Evolutionary conservation across 1,140 invertebrate genomes (phyloP), one percentile per base, ranked within the genome.

Genomic region (Leptonema lineaticorne): DNA sequence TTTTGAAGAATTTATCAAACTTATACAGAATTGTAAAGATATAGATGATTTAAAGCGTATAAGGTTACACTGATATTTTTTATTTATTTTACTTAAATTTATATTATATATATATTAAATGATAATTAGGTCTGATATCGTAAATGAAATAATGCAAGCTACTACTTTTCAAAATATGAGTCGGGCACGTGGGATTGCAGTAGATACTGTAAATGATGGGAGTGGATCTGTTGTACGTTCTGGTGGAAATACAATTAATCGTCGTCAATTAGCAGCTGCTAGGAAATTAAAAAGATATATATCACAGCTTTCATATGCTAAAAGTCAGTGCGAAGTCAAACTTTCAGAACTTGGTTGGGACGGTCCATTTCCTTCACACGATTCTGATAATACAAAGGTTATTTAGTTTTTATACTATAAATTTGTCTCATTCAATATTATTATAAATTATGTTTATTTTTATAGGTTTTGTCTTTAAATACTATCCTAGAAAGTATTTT

Each of bases 141-240:
- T 95, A 0, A 93, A 90, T 24, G 93, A 95, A 83, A 91, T 96
- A 70, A 94, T 96, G 90, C 93, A 96, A 83, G 92, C 93, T 0
- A 95, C 94, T 33, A 94, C 92, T 1, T 86, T 95, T 64, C 92
- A 94, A 80, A 95, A 94, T 77, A 82, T 95, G 53, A 94, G 94
- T 80, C 85, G 91, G 74, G 87, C 91, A 8, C 91, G 93, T 83
- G 90, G 90, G 30, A 83, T 92, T 16, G 90, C 92, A 80, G 80
- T 87, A 66, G 90, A 92, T 75, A 78, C 85, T 63, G 90, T 90
- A 64, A 80, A 87, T 72, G 82, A 85, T 76, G 77, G 75, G 45
- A 73, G 71, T 8, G 69, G 74, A 1, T 45, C 48, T 2, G 63
- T 53, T 0, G 73, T 77, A 5, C 79, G 78, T 0, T 73, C 81